Conservation (phyloP, 1,140 invertebrate genomes). For the Drosophila kanapiae region DNA sequence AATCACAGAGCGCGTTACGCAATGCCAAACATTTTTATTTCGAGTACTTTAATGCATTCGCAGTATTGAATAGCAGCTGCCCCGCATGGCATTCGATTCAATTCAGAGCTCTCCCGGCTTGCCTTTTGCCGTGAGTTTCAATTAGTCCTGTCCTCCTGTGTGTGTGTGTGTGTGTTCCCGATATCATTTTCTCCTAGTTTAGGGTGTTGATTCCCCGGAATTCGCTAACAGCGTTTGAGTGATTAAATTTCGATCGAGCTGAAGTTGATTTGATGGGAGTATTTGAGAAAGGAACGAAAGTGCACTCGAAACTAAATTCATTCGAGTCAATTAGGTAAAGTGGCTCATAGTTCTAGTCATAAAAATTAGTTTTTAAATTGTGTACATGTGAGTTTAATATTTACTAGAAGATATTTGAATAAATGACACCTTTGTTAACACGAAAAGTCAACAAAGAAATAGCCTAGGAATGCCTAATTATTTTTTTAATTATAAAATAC, state of each 20-base stretch:
- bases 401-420: no score
- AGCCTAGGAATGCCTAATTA: not conserved
- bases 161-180: not conserved
- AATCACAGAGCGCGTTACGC: slow-evolving; percentile 40
- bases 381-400: not conserved
- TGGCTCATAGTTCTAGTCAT: not conserved
- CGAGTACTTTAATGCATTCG: slow-evolving; percentile 23
- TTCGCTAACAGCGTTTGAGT: not conserved
- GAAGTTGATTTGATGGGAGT: slow-evolving; percentile 15
- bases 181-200: slow-evolving; percentile 30
- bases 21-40: slow-evolving; percentile 59
- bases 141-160: slow-evolving; percentile 15
- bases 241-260: slow-evolving; percentile 21
- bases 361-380: no score
- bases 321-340: not conserved
- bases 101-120: slow-evolving; percentile 11
- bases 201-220: slow-evolving; percentile 27
- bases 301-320: not conserved
- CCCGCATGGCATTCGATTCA: slow-evolving; percentile 26
- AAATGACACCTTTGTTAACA: no score
- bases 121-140: slow-evolving; percentile 32
- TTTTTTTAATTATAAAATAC: not conserved
- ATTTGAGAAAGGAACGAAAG: not conserved
- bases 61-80: slow-evolving; percentile 33
- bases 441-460: not conserved